A percentile compares a stretch with the other conserved stretches of the same genome.
Evolutionary conservation across 2,888 invertebrate species (phyloP).

Genomic region (Acronicta leporina): DNA sequence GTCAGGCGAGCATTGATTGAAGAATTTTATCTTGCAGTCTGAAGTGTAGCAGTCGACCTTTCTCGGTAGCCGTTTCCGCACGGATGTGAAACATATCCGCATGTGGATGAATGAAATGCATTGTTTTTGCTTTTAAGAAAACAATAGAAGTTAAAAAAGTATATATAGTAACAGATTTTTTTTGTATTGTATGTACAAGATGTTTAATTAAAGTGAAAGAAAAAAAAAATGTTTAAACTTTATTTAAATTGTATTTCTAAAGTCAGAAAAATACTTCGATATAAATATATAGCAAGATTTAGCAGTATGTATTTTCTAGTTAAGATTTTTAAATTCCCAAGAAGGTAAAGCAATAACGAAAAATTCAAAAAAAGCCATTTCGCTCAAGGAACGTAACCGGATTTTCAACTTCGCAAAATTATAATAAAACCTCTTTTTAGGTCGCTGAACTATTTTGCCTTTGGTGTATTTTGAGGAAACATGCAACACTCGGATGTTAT

Average conservation of each 20-base stretch:
- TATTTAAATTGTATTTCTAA: too few species aligned
- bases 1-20: slow-evolving; percentile 35
- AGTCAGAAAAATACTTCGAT: too few species aligned
- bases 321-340: background rate
- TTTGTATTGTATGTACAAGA: background rate
- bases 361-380: background rate
- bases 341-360: background rate
- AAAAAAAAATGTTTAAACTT: too few species aligned
- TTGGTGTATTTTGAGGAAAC: background rate
- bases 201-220: too few species aligned
- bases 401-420: slow-evolving; percentile 1
- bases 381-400: background rate
- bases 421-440: background rate
- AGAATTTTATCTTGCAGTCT: slow-evolving; percentile 30
- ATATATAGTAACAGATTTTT: background rate
- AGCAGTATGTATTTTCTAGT: too few species aligned
- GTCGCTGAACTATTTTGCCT: background rate
- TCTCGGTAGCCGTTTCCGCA: slow-evolving; percentile 63
- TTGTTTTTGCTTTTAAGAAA: slow-evolving; percentile 28
- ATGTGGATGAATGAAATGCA: slow-evolving; percentile 24
- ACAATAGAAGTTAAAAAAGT: background rate
- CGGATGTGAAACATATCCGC: slow-evolving; percentile 49
- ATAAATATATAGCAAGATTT: too few species aligned
- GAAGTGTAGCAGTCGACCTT: slow-evolving; percentile 61
- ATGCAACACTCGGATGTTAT: background rate